Percentiles rank a stretch among this genome's conserved stretches.
Conservation (phyloP, 2,888 invertebrate genomes). For the Empis stercorea region DNA sequence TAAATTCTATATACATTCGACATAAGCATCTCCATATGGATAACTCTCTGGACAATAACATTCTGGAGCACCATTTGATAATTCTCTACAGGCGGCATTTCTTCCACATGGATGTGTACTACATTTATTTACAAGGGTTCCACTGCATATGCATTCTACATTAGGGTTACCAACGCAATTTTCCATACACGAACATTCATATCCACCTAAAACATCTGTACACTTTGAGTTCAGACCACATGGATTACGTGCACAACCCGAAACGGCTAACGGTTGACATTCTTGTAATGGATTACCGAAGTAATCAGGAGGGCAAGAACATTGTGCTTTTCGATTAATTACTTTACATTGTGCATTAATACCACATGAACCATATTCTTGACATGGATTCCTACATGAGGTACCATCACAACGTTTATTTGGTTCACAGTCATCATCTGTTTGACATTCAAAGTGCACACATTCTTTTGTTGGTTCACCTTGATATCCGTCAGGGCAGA, state of each 20-base stretch:
- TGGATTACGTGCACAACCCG: constrained; percentile 66
- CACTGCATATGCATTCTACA: constrained; percentile 65
- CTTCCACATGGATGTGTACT: constrained; percentile 65
- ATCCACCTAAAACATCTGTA: constrained; percentile 61
- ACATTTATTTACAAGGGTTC: constrained; percentile 55
- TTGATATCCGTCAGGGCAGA: constrained; percentile 75
- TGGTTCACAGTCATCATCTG: constrained; percentile 61
- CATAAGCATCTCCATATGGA: constrained; percentile 73
- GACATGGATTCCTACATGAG: constrained; percentile 73
- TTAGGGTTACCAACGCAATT: constrained; percentile 73
- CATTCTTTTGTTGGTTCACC: constrained; percentile 69
- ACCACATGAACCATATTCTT: constrained; percentile 64
- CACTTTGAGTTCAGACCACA: constrained; percentile 77
- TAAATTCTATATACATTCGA: constrained; percentile 52
- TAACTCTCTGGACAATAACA: constrained; percentile 75
- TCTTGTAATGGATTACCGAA: constrained; percentile 56
- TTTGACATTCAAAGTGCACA: constrained; percentile 60
- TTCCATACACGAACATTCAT: constrained; percentile 67
- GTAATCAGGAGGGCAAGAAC: constrained; percentile 61
- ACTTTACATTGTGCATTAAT: constrained; percentile 75
- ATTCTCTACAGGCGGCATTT: constrained; percentile 67
- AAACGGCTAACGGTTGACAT: constrained; percentile 54
- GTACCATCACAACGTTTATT: constrained; percentile 62
- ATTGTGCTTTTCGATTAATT: constrained; percentile 59
- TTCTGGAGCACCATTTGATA: constrained; percentile 51